Evolutionary conservation across 2,113 vertebrate genomes (phyloP).

Genomic region (Oostethus manadensis): DNA sequence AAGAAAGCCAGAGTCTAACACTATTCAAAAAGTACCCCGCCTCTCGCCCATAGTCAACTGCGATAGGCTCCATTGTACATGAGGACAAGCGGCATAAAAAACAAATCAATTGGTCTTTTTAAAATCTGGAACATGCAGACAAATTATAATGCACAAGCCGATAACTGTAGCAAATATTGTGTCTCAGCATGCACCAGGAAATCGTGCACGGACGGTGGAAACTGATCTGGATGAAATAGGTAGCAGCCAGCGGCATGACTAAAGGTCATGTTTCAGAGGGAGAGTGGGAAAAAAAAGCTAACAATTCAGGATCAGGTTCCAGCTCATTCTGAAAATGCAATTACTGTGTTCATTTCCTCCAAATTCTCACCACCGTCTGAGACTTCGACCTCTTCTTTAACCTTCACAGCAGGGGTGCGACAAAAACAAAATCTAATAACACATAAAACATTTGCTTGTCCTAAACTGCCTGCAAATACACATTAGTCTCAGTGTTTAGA

Average conservation of each 20-base stretch:
- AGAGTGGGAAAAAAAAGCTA: not conserved
- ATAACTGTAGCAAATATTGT: too few species aligned
- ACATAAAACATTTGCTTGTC: constrained; percentile 5
- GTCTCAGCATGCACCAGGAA: too few species aligned
- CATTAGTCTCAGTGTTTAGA: not conserved
- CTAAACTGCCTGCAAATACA: not conserved
- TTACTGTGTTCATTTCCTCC: constrained; percentile 3
- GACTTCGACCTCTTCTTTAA: not conserved
- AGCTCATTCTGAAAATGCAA: constrained; percentile 3
- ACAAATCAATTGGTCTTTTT: too few species aligned
- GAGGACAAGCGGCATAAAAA: too few species aligned
- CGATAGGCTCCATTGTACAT: too few species aligned
- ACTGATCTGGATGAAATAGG: not conserved
- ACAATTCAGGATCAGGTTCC: constrained; percentile 1
- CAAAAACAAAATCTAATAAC: not conserved
- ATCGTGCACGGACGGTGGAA: not conserved
- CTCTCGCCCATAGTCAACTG: too few species aligned
- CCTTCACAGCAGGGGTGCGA: constrained; percentile 8
- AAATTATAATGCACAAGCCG: too few species aligned
- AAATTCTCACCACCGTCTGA: not conserved
- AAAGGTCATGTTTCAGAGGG: not conserved
- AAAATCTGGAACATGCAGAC: too few species aligned
- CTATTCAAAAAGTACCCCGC: too few species aligned
- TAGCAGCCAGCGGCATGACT: not conserved
- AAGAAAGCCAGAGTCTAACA: too few species aligned